Evolutionary conservation across 1,140 invertebrate genomes (phyloP).

Genomic region (Drosophila ambigua): DNA sequence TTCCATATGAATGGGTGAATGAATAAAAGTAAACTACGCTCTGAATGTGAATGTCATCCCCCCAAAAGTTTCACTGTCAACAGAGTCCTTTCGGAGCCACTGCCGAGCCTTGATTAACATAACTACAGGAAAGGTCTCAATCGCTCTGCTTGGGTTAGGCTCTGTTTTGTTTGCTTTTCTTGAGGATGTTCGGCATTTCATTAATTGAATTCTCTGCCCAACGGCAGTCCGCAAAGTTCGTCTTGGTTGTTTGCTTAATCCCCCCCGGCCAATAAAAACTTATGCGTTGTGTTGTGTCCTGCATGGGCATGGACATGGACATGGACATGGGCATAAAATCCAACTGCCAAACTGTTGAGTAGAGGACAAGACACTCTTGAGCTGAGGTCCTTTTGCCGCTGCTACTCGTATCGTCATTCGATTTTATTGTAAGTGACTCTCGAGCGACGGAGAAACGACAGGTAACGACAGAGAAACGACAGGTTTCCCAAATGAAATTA

Average conservation of each 20-base stretch:
- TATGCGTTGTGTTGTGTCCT: conserved; percentile 41
- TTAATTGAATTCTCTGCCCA: conserved; percentile 66
- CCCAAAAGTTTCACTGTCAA: too few relatives aligned
- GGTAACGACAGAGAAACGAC: conserved; percentile 32
- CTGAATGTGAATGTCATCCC: not conserved
- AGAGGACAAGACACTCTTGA: conserved; percentile 36
- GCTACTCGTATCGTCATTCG: conserved; percentile 49
- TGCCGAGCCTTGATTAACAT: conserved; percentile 51
- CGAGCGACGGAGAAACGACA: conserved; percentile 32
- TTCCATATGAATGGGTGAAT: too few relatives aligned
- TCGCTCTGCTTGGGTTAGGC: not conserved
- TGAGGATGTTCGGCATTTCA: conserved; percentile 30
- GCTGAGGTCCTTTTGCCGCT: conserved; percentile 26
- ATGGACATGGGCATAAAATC: conserved; percentile 62
- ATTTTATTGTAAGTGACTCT: conserved; percentile 73
- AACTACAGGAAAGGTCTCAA: conserved; percentile 24
- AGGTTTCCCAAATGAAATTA: conserved; percentile 78
- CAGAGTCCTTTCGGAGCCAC: not conserved
- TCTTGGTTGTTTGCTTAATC: conserved; percentile 27
- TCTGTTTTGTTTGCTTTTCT: conserved; percentile 25
- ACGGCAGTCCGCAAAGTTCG: conserved; percentile 33
- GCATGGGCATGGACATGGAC: not conserved
- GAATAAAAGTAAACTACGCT: too few relatives aligned
- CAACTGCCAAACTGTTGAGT: conserved; percentile 63
- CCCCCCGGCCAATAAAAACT: conserved; percentile 61